A percentile compares a stretch with the other conserved stretches of the same genome.
Evolutionary conservation across 35 echinoderm and acorn worm genomes (phyloP).

Genomic region (Holothuria glaberrima): DNA sequence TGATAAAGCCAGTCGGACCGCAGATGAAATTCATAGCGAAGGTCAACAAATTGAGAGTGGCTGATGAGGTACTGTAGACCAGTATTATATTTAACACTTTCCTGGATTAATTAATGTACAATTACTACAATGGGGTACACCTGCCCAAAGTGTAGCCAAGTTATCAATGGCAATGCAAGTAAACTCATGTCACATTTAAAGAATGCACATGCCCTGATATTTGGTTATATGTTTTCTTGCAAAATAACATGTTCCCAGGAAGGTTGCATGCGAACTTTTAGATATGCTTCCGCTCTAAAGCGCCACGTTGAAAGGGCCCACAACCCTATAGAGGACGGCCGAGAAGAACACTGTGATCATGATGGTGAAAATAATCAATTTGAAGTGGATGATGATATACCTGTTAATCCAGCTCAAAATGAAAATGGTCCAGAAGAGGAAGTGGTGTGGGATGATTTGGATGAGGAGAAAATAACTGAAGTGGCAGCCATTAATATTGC

Average conservation of each 20-base stretch:
- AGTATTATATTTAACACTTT: background rate
- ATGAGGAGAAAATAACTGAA: background rate
- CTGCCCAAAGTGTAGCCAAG: background rate
- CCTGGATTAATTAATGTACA: background rate
- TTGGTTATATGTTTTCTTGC: background rate
- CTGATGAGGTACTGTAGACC: background rate
- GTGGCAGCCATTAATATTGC: slow-evolving; percentile 4
- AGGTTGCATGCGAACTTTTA: slow-evolving; percentile 22
- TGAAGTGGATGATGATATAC: background rate
- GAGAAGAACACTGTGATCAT: background rate
- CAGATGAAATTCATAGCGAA: background rate
- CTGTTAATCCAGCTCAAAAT: too few species aligned
- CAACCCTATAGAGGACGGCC: background rate
- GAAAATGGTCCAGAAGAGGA: background rate
- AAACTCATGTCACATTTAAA: slow-evolving; percentile 19
- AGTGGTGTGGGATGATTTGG: background rate
- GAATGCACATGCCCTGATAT: slow-evolving; percentile 6
- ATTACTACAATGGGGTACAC: too few species aligned
- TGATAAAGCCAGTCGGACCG: slow-evolving; percentile 30
- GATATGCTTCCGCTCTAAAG: background rate
- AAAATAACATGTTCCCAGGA: background rate
- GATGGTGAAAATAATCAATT: background rate
- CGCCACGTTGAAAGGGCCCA: background rate
- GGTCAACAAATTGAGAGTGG: background rate
- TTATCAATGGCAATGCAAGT: slow-evolving; percentile 2